Conservation (phyloP, 2,113 vertebrate species). For the Psilopogon haemacephalus region DNA sequence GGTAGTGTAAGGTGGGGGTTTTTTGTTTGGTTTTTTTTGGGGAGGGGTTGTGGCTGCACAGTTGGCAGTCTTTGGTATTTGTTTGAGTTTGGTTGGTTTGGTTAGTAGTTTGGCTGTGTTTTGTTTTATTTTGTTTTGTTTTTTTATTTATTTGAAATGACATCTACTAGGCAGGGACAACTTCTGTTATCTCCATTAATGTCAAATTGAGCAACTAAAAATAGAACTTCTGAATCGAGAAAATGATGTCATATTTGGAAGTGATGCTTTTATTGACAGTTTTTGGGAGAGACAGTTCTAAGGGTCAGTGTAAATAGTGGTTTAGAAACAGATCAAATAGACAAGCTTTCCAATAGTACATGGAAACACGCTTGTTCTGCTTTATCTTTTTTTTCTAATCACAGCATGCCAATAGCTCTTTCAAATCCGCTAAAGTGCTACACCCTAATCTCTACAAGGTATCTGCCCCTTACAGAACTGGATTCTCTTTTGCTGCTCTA, state of each 20-base stretch:
- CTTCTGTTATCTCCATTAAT: not conserved
- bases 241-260: not conserved
- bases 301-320: not conserved
- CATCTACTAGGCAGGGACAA: not conserved
- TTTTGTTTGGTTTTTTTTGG: not conserved
- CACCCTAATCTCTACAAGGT: not conserved
- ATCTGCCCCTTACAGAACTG: not conserved
- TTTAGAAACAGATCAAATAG: not conserved
- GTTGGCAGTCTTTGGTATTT: no score
- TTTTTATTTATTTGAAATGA: not conserved
- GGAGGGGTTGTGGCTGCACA: not conserved
- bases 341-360: not conserved
- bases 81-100: not conserved
- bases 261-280: not conserved
- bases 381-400: not conserved
- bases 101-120: not conserved
- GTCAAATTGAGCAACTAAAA: constrained; percentile 34
- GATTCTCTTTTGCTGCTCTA: not conserved
- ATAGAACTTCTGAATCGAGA: not conserved
- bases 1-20: not conserved
- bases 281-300: not conserved
- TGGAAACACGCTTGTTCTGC: not conserved
- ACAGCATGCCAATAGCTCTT: not conserved
- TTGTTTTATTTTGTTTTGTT: not conserved
- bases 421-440: not conserved